Evolutionary conservation across 64 coral and sea anemone species (phyloP).

Genomic region (Montipora sp.): DNA sequence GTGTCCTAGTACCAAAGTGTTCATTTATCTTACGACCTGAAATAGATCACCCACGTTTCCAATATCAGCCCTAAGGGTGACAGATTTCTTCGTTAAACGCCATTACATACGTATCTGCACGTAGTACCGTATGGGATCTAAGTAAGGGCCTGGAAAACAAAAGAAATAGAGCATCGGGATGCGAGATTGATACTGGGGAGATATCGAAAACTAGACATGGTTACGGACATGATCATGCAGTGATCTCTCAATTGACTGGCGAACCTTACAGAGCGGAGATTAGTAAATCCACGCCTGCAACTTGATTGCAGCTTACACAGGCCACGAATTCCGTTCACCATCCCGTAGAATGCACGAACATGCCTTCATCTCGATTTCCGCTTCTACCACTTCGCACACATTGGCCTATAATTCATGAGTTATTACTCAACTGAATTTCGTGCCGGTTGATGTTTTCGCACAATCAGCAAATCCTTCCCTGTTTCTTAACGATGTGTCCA

Average conservation of each 20-base stretch:
- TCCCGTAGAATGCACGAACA: too few relatives aligned
- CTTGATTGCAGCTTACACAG: too few relatives aligned
- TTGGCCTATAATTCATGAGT: too few relatives aligned
- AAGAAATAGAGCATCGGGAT: slow-evolving; percentile 39
- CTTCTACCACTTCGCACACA: too few relatives aligned
- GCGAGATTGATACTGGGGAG: slow-evolving; percentile 44
- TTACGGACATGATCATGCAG: slow-evolving; percentile 53
- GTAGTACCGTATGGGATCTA: slow-evolving; percentile 59
- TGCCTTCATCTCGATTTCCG: too few relatives aligned
- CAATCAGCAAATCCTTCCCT: too few relatives aligned
- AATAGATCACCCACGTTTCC: slow-evolving; percentile 54
- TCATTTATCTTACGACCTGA: slow-evolving; percentile 48
- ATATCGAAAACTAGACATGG: slow-evolving; percentile 39
- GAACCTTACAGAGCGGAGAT: not conserved
- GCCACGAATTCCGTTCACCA: too few relatives aligned
- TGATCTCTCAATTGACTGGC: slow-evolving; percentile 1
- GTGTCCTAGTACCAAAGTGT: slow-evolving; percentile 48
- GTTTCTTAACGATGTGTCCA: too few relatives aligned
- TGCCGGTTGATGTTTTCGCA: too few relatives aligned
- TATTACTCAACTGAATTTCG: too few relatives aligned
- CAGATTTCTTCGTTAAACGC: slow-evolving; percentile 39
- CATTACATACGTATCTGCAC: slow-evolving; percentile 29
- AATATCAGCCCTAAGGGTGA: slow-evolving; percentile 41
- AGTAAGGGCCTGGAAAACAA: slow-evolving; percentile 49
- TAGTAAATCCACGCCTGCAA: too few relatives aligned